These are phyloP conservation scores for Epinotia brunnichana DNA, from an alignment of 2,888 invertebrate species.

Conservation along the genomic window DNA sequence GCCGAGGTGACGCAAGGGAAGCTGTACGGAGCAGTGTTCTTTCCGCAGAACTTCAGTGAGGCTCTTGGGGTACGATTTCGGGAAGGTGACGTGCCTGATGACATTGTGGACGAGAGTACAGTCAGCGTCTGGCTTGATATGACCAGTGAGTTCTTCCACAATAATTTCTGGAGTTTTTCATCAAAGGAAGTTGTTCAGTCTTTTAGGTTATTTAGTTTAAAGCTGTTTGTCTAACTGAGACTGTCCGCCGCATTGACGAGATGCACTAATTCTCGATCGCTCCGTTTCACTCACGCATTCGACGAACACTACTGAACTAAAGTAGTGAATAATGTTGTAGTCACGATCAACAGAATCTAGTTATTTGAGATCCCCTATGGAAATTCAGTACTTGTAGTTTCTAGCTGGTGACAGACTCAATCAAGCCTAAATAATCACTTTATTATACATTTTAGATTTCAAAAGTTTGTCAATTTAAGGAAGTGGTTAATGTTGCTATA, in stretches of 20 bases:
- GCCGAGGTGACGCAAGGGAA: constrained; percentile 59
- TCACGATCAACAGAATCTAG: too few relatives aligned
- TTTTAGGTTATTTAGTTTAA: too few relatives aligned
- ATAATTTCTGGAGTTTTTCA: background rate
- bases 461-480: background rate
- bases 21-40: constrained; percentile 84
- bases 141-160: constrained; percentile 84
- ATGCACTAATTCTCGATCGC: too few relatives aligned
- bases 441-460: background rate
- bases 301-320: too few relatives aligned
- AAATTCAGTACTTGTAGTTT: too few relatives aligned
- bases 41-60: constrained; percentile 88
- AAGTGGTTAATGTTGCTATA: background rate
- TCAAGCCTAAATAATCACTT: background rate
- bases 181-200: too few relatives aligned
- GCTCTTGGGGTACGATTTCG: constrained; percentile 84
- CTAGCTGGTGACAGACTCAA: too few relatives aligned
- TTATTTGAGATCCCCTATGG: too few relatives aligned
- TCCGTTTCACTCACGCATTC: too few relatives aligned
- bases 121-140: constrained; percentile 89
- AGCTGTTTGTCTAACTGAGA: background rate
- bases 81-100: constrained; percentile 83
- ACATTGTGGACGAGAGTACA: constrained; percentile 84
- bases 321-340: too few relatives aligned
- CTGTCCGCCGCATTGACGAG: too few relatives aligned